Conservation (phyloP, 2,888 invertebrate genomes). For the Mylabris sibirica region DNA sequence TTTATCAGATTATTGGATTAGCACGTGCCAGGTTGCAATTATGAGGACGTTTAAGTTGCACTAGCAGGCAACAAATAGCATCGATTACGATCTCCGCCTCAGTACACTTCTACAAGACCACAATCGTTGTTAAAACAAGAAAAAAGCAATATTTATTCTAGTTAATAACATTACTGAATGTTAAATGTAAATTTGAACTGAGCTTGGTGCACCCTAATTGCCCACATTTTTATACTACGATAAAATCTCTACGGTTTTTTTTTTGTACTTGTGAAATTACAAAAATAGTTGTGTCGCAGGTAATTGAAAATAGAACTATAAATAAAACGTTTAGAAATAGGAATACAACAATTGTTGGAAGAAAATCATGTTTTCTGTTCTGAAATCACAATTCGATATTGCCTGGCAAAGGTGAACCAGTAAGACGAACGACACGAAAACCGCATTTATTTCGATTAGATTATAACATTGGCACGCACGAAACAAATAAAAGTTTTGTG, state of each 20-base stretch:
- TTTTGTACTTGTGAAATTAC: background rate
- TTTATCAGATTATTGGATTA: slow-evolving; percentile 18
- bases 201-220: background rate
- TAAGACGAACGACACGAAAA: slow-evolving; percentile 27
- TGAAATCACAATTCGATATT: background rate
- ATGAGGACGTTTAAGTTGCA: background rate
- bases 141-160: background rate
- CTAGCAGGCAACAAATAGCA: slow-evolving; percentile 16
- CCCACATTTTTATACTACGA: slow-evolving; percentile 22
- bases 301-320: background rate
- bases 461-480: slow-evolving; percentile 34
- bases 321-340: background rate
- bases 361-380: background rate
- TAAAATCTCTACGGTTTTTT: slow-evolving; percentile 18
- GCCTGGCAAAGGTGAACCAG: slow-evolving; percentile 22
- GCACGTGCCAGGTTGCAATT: slow-evolving; percentile 11
- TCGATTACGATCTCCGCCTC: slow-evolving; percentile 2
- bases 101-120: background rate
- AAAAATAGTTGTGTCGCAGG: background rate
- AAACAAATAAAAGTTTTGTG: slow-evolving; percentile 30
- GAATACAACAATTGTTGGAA: background rate
- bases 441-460: slow-evolving; percentile 35
- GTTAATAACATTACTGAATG: too few species aligned
- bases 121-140: background rate
- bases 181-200: background rate